Evolutionary conservation across 2,888 invertebrate genomes (phyloP), one percentile per base, ranked within the genome.

Genomic region (Creontiades dilutus): DNA sequence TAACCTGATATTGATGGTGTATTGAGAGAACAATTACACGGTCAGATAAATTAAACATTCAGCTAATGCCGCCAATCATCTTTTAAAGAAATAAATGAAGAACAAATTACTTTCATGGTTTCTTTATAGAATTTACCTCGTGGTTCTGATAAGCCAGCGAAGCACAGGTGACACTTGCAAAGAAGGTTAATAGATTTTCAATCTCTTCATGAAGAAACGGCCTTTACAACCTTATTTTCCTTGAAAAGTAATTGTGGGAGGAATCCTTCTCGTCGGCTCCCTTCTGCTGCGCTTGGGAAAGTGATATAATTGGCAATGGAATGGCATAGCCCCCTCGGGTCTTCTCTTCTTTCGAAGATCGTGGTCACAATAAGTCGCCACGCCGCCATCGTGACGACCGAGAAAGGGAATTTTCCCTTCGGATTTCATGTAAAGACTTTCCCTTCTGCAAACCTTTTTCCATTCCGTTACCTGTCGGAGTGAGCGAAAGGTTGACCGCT

Each of bases 321-420:
- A 46, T 78, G 78, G 78, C n/a, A 19, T 13, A 16, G n/a, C 46
- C 78, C 78, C 78, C 46, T 78, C 46, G 47, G 46, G 78, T 5
- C 37, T 46, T n/a, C 78, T 78, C 47, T 47, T 47, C 78, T 46
- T 47, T 46, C 37, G 37, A 5, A 46, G 78, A 46, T 78, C 46
- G 78, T 68, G 68, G 68, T 46, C 78, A 14, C 16, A 85, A 85
- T 85, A 61, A 85, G 37, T 85, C 85, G 55, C 23, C 84, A n/a
- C 28, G 23, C 37, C 61, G 57, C 55, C 37, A 19, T 85, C 85
- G 85, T 85, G 85, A 85, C 61, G 61, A 37, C 57, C 57, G 85
- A 85, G 85, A 85, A 85, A 85, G 85, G 61, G 37, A 57, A 85
- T 55, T 27, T 85, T 82, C 82, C 82, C 82, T 82, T 82, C n/a